Percentiles rank a stretch among this genome's conserved stretches.
Evolutionary conservation across 2,888 invertebrate genomes (phyloP).

Genomic region (Graphium colonna): DNA sequence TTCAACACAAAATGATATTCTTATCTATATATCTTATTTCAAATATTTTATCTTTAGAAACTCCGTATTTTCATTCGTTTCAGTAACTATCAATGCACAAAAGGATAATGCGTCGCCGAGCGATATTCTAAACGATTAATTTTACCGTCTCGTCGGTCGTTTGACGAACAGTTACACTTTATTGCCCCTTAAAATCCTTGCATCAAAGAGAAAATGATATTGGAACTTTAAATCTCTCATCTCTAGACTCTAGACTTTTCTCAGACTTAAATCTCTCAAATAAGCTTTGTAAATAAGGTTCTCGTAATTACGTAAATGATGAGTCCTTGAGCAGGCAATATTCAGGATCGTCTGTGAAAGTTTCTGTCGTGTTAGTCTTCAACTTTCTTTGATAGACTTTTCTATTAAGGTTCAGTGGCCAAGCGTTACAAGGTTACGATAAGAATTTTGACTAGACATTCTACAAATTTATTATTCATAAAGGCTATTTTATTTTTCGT

Average conservation of each 20-base stretch:
- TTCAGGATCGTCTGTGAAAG: not conserved
- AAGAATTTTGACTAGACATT: too few relatives aligned
- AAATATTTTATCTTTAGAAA: not conserved
- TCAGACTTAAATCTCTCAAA: not conserved
- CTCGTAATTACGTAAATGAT: not conserved
- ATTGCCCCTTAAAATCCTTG: conserved; percentile 34
- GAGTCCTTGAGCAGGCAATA: not conserved
- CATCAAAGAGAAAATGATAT: conserved; percentile 12
- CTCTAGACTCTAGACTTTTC: not conserved
- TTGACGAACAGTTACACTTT: conserved; percentile 38
- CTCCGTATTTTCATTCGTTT: not conserved
- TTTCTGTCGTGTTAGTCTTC: not conserved
- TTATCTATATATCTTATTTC: not conserved
- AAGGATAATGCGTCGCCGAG: conserved; percentile 1
- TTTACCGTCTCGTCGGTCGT: conserved; percentile 24
- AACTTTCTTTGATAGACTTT: not conserved
- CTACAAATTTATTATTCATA: too few relatives aligned
- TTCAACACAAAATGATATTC: too few relatives aligned
- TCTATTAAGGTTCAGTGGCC: not conserved
- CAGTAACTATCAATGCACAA: not conserved
- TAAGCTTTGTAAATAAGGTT: not conserved
- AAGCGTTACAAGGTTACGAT: not conserved
- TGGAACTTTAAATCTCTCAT: conserved; percentile 10
- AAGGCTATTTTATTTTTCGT: too few relatives aligned
- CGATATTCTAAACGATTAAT: conserved; percentile 31